Base-by-base conservation (phyloP, 2,797 vertebrate genomes). In the Hybognathus amarus region DNA sequence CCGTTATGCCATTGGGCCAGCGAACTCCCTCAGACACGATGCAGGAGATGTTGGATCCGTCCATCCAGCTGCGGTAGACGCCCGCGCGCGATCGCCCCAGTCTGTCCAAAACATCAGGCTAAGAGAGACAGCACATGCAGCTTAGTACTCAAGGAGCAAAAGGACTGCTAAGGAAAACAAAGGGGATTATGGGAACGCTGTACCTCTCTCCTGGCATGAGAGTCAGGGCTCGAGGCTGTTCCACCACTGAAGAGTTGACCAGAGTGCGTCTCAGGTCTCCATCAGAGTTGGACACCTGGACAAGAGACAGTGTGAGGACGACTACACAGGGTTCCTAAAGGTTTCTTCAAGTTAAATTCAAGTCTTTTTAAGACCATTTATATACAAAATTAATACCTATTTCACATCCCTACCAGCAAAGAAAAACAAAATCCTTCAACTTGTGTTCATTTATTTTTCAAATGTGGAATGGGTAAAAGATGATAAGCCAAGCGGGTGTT, bases 61-160 rank as follows among this genome's bases (percentile, higher is more conserved):
- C 98, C 98, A 99, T 99, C 89, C 94, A 94, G 33, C 97, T 96
- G 11, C 95, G 94, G 92, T 98, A 99, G 77, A 99, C 93, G 0
- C 98, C 98, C 0, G 97, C 0, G 94, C 95, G 38, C 94, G 88
- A 88, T 99, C 97, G 0, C 98, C 98, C 98, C 98, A 99, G 92
- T 99, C 98, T 0, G 98, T 99, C 98, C 98, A 99, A 93, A 99
- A 99, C 98, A 99, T 99, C 89, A 99, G 80, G 78, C 98, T 99
- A 90, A 15, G 47, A 66, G 36, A 90, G 47, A 76, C 10, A 40
- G 30, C 17, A 56, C 17, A 20, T 42, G 22, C 10, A 42, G 38
- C n/a, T 80, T 56, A 54, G 47, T 38, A 45, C 12, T 24, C 50
- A 56, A 33, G 20, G 11, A 75, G 20, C 6, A 38, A 54, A 33